These are phyloP conservation scores for Vireo griseus DNA, from an alignment of 2,797 vertebrate genomes.

Conservation along the genomic window DNA sequence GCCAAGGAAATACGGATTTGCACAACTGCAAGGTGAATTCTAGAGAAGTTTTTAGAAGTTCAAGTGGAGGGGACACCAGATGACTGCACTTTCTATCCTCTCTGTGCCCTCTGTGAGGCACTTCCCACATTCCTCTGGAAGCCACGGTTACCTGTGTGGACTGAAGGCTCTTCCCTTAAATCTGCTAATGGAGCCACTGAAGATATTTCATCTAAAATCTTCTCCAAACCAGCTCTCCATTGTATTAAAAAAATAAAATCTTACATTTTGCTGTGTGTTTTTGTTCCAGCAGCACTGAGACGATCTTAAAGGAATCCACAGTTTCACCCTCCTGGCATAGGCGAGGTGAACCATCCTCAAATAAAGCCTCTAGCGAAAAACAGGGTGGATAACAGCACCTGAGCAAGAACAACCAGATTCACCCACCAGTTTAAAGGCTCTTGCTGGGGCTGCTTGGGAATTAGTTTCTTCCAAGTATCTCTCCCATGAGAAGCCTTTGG, in stretches of 20 bases:
- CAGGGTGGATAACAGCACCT: not conserved
- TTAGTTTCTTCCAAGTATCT: constrained; percentile 89
- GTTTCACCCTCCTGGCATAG: not conserved
- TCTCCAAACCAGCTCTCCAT: not conserved
- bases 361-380: not conserved
- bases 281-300: not conserved
- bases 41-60: not conserved
- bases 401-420: not conserved
- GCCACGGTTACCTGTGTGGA: not conserved
- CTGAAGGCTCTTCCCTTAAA: not conserved
- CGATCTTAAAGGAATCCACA: not conserved
- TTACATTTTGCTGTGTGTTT: not conserved
- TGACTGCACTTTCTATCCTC: not conserved
- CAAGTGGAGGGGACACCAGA: not conserved
- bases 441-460: constrained; percentile 85
- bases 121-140: not conserved
- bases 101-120: not conserved
- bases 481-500: constrained; percentile 89
- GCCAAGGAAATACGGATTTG: not conserved
- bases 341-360: not conserved
- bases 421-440: constrained; percentile 89
- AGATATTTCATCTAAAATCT: not conserved
- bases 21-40: not conserved
- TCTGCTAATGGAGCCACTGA: not conserved
- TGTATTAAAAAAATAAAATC: not conserved